These are phyloP conservation scores for Phytoseiulus persimilis DNA, from an alignment of 2,888 invertebrate species.

Conservation along the genomic window DNA sequence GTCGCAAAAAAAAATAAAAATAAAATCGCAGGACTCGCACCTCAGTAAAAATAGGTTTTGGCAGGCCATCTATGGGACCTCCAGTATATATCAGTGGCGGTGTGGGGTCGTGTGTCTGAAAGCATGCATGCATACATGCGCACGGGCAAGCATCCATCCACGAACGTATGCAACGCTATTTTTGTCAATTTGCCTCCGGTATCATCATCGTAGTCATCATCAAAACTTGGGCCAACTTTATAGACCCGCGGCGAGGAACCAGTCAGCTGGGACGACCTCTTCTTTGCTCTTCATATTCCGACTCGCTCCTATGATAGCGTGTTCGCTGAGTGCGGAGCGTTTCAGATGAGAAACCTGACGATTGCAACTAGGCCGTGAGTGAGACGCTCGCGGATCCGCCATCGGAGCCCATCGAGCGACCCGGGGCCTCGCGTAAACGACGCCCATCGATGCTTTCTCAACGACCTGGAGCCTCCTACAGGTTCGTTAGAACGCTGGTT, in stretches of 20 bases:
- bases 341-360: background rate
- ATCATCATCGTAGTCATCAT: background rate
- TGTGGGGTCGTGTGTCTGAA: background rate
- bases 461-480: background rate
- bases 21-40: background rate
- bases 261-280: background rate
- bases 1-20: background rate
- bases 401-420: no score
- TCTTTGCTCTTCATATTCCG: constrained; percentile 5
- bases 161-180: background rate
- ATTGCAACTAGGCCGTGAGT: background rate
- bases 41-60: background rate
- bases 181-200: background rate
- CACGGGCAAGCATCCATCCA: background rate
- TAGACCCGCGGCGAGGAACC: background rate
- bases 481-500: background rate
- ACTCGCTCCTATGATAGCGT: background rate
- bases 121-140: background rate
- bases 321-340: background rate
- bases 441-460: background rate
- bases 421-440: background rate
- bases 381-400: no score
- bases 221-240: constrained; percentile 5
- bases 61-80: background rate
- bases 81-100: background rate